phyloP scores from a whole-genome alignment of 37 sponge, comb jelly and placozoan species.

The Hexactinellida sp. region DNA sequence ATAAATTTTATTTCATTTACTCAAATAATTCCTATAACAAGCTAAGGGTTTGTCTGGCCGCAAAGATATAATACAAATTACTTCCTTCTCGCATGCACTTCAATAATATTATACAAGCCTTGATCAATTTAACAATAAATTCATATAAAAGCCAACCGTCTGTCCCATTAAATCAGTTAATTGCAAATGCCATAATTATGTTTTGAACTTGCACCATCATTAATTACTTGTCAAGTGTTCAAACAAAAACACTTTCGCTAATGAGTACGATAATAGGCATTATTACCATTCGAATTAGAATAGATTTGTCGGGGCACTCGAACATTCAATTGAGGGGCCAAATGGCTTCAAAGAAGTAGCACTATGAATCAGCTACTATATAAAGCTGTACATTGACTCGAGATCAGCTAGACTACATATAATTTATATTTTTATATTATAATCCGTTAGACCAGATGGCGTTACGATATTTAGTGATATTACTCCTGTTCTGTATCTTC shows the following conservation, averaged over 20 bases:
- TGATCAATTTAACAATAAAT: too few species aligned
- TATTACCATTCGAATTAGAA: not conserved
- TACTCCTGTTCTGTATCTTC: not conserved
- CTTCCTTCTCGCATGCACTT: too few species aligned
- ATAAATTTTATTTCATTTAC: too few species aligned
- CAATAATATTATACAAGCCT: too few species aligned
- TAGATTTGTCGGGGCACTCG: not conserved
- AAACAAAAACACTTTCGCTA: not conserved
- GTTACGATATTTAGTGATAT: not conserved
- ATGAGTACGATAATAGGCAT: not conserved
- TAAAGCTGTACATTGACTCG: not conserved
- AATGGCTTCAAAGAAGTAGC: conserved; percentile 11
- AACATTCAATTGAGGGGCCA: not conserved
- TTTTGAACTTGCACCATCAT: not conserved
- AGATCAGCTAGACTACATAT: not conserved
- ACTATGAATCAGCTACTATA: not conserved
- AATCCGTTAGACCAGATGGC: not conserved
- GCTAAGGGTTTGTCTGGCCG: too few species aligned
- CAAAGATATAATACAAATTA: too few species aligned
- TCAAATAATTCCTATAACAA: too few species aligned
- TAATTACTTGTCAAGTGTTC: not conserved
- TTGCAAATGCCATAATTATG: not conserved
- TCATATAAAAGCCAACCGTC: not conserved
- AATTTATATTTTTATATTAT: not conserved
- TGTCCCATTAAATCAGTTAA: not conserved